Conservation (phyloP, 2,888 invertebrate species). For the Cacoxenus indagator region DNA sequence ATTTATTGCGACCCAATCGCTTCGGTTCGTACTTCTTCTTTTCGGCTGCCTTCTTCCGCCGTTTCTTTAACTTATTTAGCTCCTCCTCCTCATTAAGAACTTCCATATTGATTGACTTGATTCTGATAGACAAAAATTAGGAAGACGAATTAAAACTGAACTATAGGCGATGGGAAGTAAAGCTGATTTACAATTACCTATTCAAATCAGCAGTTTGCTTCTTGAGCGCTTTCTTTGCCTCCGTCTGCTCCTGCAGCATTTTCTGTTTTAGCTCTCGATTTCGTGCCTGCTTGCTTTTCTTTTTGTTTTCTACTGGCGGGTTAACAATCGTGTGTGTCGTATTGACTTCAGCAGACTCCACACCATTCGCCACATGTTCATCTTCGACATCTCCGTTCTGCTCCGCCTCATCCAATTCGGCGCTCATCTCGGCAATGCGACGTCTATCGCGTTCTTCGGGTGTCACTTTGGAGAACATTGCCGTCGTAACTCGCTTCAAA, state of each 20-base stretch:
- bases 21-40: slow-evolving; percentile 75
- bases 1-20: slow-evolving; percentile 79
- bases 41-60: slow-evolving; percentile 72
- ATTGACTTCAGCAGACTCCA: slow-evolving; percentile 11
- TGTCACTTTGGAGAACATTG: slow-evolving; percentile 73
- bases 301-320: slow-evolving; percentile 80
- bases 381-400: slow-evolving; percentile 66
- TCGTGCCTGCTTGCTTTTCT: slow-evolving; percentile 81
- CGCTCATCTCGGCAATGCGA: slow-evolving; percentile 80
- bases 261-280: slow-evolving; percentile 78
- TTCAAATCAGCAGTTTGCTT: slow-evolving; percentile 83
- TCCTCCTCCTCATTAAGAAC: slow-evolving; percentile 73
- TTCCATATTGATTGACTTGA: too few relatives aligned
- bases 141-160: not conserved
- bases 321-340: slow-evolving; percentile 75
- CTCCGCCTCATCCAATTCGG: slow-evolving; percentile 74
- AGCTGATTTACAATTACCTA: slow-evolving; percentile 72
- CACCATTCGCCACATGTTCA: too few relatives aligned
- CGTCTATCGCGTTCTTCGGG: slow-evolving; percentile 72
- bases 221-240: slow-evolving; percentile 74
- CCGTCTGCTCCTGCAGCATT: slow-evolving; percentile 52
- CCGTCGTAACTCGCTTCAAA: slow-evolving; percentile 79
- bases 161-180: not conserved
- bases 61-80: slow-evolving; percentile 71
- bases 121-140: slow-evolving; percentile 61